phyloP scores from a whole-genome alignment of 2,113 vertebrate genomes.

The Bungarus multicinctus region DNA sequence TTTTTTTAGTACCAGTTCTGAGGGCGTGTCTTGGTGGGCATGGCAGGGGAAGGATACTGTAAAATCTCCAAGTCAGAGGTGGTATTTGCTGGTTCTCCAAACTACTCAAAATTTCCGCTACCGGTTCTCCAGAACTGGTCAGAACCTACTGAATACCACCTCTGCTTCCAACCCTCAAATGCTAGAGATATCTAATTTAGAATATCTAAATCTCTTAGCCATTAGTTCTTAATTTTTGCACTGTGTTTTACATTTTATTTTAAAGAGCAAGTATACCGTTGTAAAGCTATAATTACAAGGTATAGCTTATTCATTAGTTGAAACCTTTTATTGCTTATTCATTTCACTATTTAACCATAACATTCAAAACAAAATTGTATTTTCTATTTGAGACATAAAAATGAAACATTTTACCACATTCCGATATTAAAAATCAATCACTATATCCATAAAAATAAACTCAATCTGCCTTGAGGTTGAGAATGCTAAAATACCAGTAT shows the following conservation, averaged over 20 bases:
- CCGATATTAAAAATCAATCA: not conserved
- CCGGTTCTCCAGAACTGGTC: too few relatives aligned
- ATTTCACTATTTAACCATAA: not conserved
- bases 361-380: not conserved
- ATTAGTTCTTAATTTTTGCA: not conserved
- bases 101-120: too few relatives aligned
- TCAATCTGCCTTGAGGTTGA: not conserved
- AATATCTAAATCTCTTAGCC: not conserved
- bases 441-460: too few relatives aligned
- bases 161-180: not conserved
- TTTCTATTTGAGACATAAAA: not conserved
- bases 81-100: too few relatives aligned
- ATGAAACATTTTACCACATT: not conserved
- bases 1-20: too few relatives aligned
- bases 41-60: too few relatives aligned
- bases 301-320: not conserved
- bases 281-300: not conserved
- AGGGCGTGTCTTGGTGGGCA: too few relatives aligned
- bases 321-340: not conserved
- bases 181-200: not conserved
- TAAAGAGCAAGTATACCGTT: not conserved
- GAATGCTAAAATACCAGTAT: not conserved
- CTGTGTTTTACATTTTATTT: not conserved
- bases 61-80: too few relatives aligned
- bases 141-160: too few relatives aligned